Base-by-base conservation (phyloP, 2,113 vertebrate species). In the Toxotes jaculatrix region DNA sequence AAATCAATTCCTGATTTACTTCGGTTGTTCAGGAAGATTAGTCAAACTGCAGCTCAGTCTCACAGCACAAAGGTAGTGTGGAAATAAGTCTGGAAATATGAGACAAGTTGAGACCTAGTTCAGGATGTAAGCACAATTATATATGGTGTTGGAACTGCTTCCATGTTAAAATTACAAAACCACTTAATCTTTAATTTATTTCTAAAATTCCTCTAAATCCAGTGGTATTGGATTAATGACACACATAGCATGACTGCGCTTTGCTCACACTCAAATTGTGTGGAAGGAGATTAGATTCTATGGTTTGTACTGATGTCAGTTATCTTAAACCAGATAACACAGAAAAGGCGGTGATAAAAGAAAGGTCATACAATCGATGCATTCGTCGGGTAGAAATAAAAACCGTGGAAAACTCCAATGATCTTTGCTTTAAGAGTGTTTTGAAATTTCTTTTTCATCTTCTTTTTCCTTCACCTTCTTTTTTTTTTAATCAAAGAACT, bases 1-100 rank as follows among this genome's bases (percentile, higher is more conserved):
- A 59, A 88, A 79, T 84, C 79, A 62, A 76, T 82, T 45, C 8
- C 4, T 49, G 19, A 73, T 86, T 85, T 70, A 81, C 57, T 70
- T 56, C 43, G 7, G 19, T 45, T 6, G 1, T 79, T 64, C 13
- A 23, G 9, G 23, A 57, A 9, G 70, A 71, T 87, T 62, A 79
- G 55, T 69, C 43, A 69, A 79, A 78, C 36, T 64, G 47, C n/a
- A 60, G 34, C 56, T 59, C 68, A 23, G 62, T 31, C 45, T 51
- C 16, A 31, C 6, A 57, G 27, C 31, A 59, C 42, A 19, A 0
- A 11, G 73, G 27, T 8, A 31, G 12, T 21, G 40, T 53, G 43
- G 17, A 57, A 14, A 7, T 43, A 32, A 9, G 34, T 72, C 17
- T 61, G 64, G 11, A 17, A 19, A 59, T 12, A 65, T 71, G n/a